Evolutionary conservation across 2,888 invertebrate genomes (phyloP), one percentile per base, ranked within the genome.

Genomic region (Psylliodes chrysocephalus): DNA sequence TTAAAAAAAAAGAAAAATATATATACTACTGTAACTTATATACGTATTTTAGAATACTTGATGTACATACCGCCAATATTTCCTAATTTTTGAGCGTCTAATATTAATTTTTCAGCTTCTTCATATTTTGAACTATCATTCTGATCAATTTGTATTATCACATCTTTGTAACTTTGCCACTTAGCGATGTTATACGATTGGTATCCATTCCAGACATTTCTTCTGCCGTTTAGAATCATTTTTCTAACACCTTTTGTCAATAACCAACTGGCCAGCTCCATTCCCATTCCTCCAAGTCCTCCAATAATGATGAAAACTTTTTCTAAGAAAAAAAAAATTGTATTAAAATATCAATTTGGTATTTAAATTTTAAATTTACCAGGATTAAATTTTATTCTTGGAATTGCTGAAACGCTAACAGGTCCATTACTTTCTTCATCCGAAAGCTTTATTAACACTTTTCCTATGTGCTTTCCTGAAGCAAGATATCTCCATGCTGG

Each of bases 401-500:
- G 69, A 1, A 59, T 1, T 4, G 67, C 67, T n/a, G 25, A 18
- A 7, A 69, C 60, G 1, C 47, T 46, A 52, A 59, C 40, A 3
- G 44, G 22, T 38, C 35, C 54, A 1, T 22, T 22, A 6, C 35
- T 1, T 10, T 17, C 28, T 52, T 78, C 78, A 1, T 72, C 67
- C 14, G 75, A 52, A 22, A 80, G 72, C 72, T 83, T 76, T 18
- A 86, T 76, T n/a, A 85, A 60, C 0, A 84, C 83, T 84, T 95
- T 95, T 51, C 94, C 94, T 52, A 91, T 90, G 77, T 94, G 93
- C 79, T 93, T 92, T 22, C 92, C 89, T 15, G 85, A 82, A 0
- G 86, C 85, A 80, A 89, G 84, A 63, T 83, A 85, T 64, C 87
- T 84, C 78, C 91, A 92, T 0, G 92, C 93, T 61, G 85, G 82